These are phyloP conservation scores for Argyresthia goedartella DNA, from an alignment of 2,888 invertebrate species.

Conservation along the genomic window DNA sequence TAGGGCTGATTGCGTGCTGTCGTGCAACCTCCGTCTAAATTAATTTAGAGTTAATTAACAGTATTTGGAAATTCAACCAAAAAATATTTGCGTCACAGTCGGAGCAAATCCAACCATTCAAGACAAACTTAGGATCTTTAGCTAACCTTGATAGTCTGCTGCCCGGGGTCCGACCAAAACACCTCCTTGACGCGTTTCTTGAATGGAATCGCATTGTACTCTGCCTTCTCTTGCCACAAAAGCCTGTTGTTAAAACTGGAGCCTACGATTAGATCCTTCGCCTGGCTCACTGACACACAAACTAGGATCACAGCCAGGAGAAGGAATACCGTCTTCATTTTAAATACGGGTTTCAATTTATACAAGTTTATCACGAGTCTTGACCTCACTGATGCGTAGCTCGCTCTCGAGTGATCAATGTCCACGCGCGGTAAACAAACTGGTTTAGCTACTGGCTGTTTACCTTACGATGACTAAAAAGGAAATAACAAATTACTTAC, in stretches of 20 bases:
- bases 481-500: constrained; percentile 1
- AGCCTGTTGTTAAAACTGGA: constrained; percentile 54
- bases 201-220: constrained; percentile 52
- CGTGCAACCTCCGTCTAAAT: no score
- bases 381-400: background rate
- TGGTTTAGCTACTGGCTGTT: constrained; percentile 1
- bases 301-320: constrained; percentile 37
- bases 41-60: no score
- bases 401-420: background rate
- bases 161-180: constrained; percentile 54
- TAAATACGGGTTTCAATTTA: constrained; percentile 11
- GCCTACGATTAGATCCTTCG: constrained; percentile 56
- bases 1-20: no score
- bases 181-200: constrained; percentile 61
- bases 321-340: constrained; percentile 43
- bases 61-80: no score
- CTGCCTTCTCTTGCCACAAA: constrained; percentile 50
- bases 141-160: constrained; percentile 57
- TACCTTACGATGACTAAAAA: constrained; percentile 3
- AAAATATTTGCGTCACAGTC: no score
- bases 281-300: constrained; percentile 32
- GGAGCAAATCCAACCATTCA: no score
- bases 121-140: background rate
- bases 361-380: background rate
- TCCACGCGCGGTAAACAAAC: background rate